A percentile compares a stretch with the other conserved stretches of the same genome.
phyloP scores from a whole-genome alignment of 2,888 invertebrate genomes.

The Tetheella fluctuosa region DNA sequence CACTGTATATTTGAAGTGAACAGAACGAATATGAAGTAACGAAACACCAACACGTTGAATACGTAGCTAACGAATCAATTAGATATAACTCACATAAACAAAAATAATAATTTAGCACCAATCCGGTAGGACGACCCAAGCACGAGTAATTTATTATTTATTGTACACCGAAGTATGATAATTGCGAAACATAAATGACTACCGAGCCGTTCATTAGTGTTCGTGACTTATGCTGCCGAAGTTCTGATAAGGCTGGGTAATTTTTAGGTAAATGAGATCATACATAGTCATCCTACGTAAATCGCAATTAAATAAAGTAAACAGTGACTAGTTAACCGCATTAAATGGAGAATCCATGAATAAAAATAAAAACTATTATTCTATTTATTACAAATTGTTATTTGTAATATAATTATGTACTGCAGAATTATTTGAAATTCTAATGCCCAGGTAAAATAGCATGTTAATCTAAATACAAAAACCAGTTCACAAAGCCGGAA shows the following conservation, averaged over 20 bases:
- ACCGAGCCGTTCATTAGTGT: conserved; percentile 30
- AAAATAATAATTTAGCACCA: conserved; percentile 8
- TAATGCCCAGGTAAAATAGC: too few relatives aligned
- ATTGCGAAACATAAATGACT: conserved; percentile 32
- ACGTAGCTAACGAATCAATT: background rate
- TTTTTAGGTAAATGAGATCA: conserved; percentile 65
- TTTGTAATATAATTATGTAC: too few relatives aligned
- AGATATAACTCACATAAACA: background rate
- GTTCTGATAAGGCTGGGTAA: conserved; percentile 52
- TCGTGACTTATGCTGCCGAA: conserved; percentile 27
- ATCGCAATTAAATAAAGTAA: conserved; percentile 15
- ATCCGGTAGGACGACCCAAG: conserved; percentile 6
- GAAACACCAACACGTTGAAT: background rate
- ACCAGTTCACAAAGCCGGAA: background rate
- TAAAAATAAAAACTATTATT: too few relatives aligned
- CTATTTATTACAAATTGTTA: too few relatives aligned
- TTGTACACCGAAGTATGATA: conserved; percentile 21
- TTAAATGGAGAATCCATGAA: background rate
- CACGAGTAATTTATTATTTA: background rate
- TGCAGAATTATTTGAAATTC: too few relatives aligned
- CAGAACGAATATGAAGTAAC: background rate
- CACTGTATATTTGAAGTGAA: background rate
- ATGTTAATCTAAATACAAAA: background rate
- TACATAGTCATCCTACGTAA: conserved; percentile 18
- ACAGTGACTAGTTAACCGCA: background rate